A percentile compares a stretch with the other conserved stretches of the same genome.
Conservation (phyloP, 2,888 invertebrate genomes). For the Thymelicus acteon region DNA sequence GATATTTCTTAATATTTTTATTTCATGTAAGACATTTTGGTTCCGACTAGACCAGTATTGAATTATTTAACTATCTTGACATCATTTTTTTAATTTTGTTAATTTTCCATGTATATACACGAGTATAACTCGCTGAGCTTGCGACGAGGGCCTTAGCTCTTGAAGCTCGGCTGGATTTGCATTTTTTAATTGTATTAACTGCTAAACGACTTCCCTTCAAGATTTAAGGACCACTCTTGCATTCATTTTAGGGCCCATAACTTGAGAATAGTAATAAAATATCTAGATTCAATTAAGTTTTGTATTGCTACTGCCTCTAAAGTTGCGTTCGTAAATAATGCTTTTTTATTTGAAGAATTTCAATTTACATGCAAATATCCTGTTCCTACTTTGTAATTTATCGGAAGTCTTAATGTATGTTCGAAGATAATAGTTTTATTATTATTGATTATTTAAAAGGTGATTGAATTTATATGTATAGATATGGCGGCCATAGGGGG, state of each 20-base stretch:
- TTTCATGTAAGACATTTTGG: no score
- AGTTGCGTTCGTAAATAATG: constrained; percentile 36
- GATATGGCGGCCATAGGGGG: no score
- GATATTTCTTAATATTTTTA: no score
- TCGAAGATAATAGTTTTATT: no score
- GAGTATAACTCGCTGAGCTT: not conserved
- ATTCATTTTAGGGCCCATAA: constrained; percentile 47
- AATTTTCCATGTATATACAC: no score
- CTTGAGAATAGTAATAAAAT: constrained; percentile 44
- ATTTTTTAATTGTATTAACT: constrained; percentile 48
- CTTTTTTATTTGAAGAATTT: constrained; percentile 46
- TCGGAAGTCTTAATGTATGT: no score
- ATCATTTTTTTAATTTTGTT: no score
- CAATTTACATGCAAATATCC: not conserved
- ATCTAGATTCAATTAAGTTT: constrained; percentile 46
- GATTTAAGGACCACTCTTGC: constrained; percentile 43
- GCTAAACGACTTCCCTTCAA: constrained; percentile 45
- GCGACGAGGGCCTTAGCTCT: constrained; percentile 22
- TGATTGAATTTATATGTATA: no score
- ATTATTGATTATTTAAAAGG: no score
- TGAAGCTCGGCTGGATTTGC: constrained; percentile 41
- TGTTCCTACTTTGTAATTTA: not conserved
- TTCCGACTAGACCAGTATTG: no score
- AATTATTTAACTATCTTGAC: no score
- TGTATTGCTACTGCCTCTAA: constrained; percentile 41